Evolutionary conservation across 2,113 vertebrate species (phyloP).

Genomic region (Sinocyclocheilus anshuiensis): DNA sequence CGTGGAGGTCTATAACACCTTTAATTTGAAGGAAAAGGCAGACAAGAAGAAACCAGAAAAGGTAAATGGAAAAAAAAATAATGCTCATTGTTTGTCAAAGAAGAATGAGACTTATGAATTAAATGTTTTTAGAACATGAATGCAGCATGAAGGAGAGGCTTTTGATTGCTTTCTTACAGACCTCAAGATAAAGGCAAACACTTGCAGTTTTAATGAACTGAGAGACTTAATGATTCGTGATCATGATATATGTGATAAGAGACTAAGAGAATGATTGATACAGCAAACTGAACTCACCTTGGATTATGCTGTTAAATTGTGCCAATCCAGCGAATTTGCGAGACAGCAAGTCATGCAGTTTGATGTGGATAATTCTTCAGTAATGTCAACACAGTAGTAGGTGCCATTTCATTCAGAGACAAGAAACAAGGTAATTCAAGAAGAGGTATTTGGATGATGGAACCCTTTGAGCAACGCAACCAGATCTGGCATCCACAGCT

Average conservation of each 20-base stretch:
- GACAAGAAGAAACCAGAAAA: conserved; percentile 10
- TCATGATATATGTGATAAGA: not conserved
- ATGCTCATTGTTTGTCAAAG: conserved; percentile 40
- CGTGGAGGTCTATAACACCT: conserved; percentile 21
- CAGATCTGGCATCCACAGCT: not conserved
- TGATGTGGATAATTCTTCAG: not conserved
- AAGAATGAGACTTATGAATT: conserved; percentile 37
- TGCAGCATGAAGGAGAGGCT: not conserved
- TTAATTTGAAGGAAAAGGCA: not conserved
- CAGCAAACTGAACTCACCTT: not conserved
- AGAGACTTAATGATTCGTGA: conserved; percentile 20
- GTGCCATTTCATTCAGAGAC: no score
- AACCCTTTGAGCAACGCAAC: not conserved
- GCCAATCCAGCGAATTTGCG: not conserved
- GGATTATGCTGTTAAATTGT: not conserved
- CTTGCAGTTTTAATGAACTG: conserved; percentile 13
- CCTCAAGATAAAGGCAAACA: conserved; percentile 10
- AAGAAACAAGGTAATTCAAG: no score
- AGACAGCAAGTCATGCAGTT: not conserved
- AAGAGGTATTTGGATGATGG: not conserved
- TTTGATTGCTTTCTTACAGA: conserved; percentile 6
- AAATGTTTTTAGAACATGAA: not conserved
- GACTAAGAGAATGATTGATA: not conserved
- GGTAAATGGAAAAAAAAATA: conserved; percentile 20
- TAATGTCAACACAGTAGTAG: no score